Conservation (phyloP, 2,888 invertebrate species). For the Chironomus tentans region DNA sequence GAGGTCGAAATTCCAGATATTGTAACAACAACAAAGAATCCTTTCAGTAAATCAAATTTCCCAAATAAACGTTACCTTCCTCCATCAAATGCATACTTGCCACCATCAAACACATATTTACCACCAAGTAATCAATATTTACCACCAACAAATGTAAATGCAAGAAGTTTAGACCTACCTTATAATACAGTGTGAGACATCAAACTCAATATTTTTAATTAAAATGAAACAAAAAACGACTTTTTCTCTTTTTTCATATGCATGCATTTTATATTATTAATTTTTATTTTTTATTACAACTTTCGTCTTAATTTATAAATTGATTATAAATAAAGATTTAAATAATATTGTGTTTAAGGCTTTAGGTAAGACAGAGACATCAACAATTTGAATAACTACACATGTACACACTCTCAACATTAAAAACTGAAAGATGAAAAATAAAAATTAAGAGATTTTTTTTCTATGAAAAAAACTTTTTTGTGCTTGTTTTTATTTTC, state of each 20-base stretch:
- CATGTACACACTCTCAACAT: conserved; percentile 1
- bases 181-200: background rate
- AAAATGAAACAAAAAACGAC: too few relatives aligned
- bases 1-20: conserved; percentile 31
- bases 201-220: too few relatives aligned
- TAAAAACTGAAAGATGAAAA: background rate
- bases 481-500: background rate
- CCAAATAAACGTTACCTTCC: conserved; percentile 17
- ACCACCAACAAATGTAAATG: background rate
- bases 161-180: conserved; percentile 13
- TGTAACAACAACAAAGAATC: background rate
- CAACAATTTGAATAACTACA: background rate
- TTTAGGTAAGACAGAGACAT: conserved; percentile 15
- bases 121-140: conserved; percentile 5
- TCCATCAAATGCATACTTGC: conserved; percentile 7
- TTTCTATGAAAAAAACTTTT: background rate
- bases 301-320: background rate
- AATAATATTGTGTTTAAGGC: conserved; percentile 22
- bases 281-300: background rate
- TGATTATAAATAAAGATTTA: background rate
- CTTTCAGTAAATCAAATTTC: conserved; percentile 12
- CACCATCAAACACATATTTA: conserved; percentile 7
- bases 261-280: background rate
- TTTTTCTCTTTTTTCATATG: background rate
- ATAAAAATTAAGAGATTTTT: background rate